Evolutionary conservation across 2,797 vertebrate genomes (phyloP).

Genomic region (Melanotaenia maccullochi): DNA sequence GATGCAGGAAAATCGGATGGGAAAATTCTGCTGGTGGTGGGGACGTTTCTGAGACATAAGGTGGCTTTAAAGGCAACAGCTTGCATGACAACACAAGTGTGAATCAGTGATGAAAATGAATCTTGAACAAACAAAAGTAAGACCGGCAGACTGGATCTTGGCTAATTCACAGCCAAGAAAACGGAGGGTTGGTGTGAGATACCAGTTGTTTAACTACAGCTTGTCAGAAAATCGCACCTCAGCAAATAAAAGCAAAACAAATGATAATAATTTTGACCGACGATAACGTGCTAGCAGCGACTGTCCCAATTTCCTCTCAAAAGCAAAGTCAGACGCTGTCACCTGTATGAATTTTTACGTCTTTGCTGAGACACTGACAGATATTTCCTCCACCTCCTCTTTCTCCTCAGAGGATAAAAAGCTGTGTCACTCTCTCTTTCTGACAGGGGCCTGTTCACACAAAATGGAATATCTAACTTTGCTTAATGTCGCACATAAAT

Average conservation of each 20-base stretch:
- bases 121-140: neutral
- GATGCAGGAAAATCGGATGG: too few relatives aligned
- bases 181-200: neutral
- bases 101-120: conserved; percentile 2
- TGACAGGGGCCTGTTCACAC: conserved; percentile 60
- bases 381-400: conserved; percentile 42
- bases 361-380: conserved; percentile 2
- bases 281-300: conserved; percentile 5
- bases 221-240: conserved; percentile 22
- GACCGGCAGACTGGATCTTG: neutral
- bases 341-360: conserved; percentile 39
- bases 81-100: conserved; percentile 1
- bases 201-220: neutral
- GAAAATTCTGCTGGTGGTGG: too few relatives aligned
- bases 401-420: conserved; percentile 32
- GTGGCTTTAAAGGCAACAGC: neutral
- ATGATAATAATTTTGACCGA: conserved; percentile 22
- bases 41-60: neutral
- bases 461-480: conserved; percentile 66
- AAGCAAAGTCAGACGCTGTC: conserved; percentile 13
- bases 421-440: conserved; percentile 25
- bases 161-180: neutral
- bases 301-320: conserved; percentile 12
- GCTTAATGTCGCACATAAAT: conserved; percentile 68
- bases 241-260: conserved; percentile 30